Evolutionary conservation across 2,888 invertebrate species (phyloP).

Genomic region (Parascotia fuliginaria): DNA sequence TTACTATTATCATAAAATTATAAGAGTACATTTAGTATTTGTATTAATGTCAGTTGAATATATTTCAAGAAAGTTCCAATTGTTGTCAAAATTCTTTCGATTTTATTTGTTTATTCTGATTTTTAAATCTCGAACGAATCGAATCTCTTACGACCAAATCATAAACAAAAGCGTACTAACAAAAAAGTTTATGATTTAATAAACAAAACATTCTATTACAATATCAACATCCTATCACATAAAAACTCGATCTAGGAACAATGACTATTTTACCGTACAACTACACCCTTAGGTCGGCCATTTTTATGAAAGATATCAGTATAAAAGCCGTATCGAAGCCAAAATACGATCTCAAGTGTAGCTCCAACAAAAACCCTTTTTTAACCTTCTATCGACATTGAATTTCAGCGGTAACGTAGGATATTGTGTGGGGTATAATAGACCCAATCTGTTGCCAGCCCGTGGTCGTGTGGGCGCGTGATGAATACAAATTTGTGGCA

Average conservation of each 20-base stretch:
- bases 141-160: too few relatives aligned
- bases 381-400: conserved; percentile 48
- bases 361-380: conserved; percentile 45
- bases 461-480: conserved; percentile 35
- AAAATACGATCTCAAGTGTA: conserved; percentile 35
- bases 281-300: conserved; percentile 12
- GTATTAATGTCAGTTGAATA: too few relatives aligned
- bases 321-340: conserved; percentile 23
- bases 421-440: conserved; percentile 51
- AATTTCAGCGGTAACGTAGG: conserved; percentile 50
- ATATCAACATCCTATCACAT: neutral
- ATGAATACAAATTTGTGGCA: conserved; percentile 46
- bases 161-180: neutral
- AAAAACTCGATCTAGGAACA: conserved; percentile 7
- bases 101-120: too few relatives aligned
- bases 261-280: conserved; percentile 19
- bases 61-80: too few relatives aligned
- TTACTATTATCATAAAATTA: too few relatives aligned
- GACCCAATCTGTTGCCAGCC: conserved; percentile 48
- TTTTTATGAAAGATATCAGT: conserved; percentile 19
- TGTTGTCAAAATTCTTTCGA: too few relatives aligned
- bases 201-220: conserved; percentile 1
- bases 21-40: too few relatives aligned
- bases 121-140: too few relatives aligned
- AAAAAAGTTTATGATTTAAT: neutral